Conservation (phyloP, 2,888 invertebrate genomes). For the Dynastes hyllus region DNA sequence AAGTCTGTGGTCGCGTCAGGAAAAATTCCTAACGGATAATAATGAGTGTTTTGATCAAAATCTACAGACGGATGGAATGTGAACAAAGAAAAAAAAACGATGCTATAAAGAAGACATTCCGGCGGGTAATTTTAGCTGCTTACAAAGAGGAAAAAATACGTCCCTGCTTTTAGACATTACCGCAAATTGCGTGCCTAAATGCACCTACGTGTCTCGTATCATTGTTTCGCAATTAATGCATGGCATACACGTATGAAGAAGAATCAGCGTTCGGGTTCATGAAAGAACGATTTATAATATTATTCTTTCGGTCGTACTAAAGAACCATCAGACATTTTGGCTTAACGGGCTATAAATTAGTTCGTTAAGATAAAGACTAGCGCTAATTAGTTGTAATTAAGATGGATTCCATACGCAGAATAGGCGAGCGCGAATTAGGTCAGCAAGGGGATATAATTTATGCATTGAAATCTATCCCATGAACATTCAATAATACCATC, state of each 20-base stretch:
- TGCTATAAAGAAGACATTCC: conserved; percentile 30
- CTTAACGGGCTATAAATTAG: conserved; percentile 31
- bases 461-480: conserved; percentile 12
- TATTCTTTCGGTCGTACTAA: background rate
- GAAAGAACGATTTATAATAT: background rate
- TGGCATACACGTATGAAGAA: background rate
- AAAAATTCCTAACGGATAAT: conserved; percentile 44
- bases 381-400: conserved; percentile 35
- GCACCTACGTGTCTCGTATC: background rate
- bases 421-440: conserved; percentile 19
- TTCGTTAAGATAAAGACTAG: conserved; percentile 35
- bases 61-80: conserved; percentile 23
- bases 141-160: conserved; percentile 12
- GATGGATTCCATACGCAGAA: conserved; percentile 11
- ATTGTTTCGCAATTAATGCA: background rate
- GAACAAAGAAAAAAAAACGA: background rate
- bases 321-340: conserved; percentile 2
- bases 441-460: conserved; percentile 1
- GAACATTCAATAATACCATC: background rate
- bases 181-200: conserved; percentile 28
- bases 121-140: conserved; percentile 15
- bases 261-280: background rate
- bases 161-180: conserved; percentile 5
- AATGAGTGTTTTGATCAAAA: conserved; percentile 42
- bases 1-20: conserved; percentile 43